Percentiles rank a stretch among this genome's conserved stretches.
Conservation (phyloP, 2,888 invertebrate species). For the Cordylochernes scorpioides region DNA sequence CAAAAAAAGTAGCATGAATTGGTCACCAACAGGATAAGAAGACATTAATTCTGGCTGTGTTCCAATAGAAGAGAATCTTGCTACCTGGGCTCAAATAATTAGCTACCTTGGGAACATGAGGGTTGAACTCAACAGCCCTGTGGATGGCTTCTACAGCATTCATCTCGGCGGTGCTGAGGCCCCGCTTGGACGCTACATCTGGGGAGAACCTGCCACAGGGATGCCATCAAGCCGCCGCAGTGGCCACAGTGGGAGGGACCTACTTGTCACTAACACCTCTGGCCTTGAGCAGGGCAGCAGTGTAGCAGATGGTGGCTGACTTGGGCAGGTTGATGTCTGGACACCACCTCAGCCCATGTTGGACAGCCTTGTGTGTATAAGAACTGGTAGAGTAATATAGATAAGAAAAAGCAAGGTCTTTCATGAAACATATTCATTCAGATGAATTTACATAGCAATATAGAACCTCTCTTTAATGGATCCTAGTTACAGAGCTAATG, state of each 20-base stretch:
- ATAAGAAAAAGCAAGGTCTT: no score
- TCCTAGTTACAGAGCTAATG: neutral
- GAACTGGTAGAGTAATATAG: no score
- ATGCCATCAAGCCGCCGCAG: neutral
- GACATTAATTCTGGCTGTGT: no score
- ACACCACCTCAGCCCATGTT: no score
- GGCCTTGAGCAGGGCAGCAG: constrained; percentile 72
- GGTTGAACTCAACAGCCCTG: constrained; percentile 86
- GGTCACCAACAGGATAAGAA: no score
- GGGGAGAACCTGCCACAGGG: constrained; percentile 37
- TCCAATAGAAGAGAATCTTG: no score
- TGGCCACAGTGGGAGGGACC: constrained; percentile 18
- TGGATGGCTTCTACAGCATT: constrained; percentile 80
- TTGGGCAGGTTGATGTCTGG: constrained; percentile 67
- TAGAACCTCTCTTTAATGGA: neutral
- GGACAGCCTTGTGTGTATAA: no score
- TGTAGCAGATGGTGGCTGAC: constrained; percentile 81
- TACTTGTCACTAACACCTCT: constrained; percentile 60
- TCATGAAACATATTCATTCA: neutral
- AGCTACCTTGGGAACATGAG: constrained; percentile 71
- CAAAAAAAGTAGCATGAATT: no score
- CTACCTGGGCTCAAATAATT: no score
- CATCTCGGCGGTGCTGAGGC: constrained; percentile 59
- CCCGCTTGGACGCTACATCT: constrained; percentile 53
- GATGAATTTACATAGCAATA: neutral